Percentiles rank a stretch among this genome's conserved stretches.
phyloP scores from a whole-genome alignment of 2,888 invertebrate genomes.

The Itoplectis maculator region DNA sequence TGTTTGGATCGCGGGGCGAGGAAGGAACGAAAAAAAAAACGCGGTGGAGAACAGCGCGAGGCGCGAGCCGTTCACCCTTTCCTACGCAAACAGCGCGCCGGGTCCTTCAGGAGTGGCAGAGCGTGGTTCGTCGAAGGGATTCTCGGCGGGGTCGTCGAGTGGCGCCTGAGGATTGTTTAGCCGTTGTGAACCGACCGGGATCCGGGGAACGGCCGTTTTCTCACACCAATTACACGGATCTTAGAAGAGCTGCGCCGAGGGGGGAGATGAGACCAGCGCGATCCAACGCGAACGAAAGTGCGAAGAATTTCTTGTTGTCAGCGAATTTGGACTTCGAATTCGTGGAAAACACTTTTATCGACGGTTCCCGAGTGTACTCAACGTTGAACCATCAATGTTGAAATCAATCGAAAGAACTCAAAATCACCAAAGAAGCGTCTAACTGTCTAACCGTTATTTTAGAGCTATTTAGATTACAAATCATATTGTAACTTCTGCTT shows the following conservation, averaged over 20 bases:
- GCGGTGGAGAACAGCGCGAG: conserved; percentile 10
- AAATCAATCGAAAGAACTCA: no score
- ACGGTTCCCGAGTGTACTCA: conserved; percentile 24
- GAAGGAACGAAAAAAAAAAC: conserved; percentile 20
- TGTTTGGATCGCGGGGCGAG: neutral
- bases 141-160: conserved; percentile 63
- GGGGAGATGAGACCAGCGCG: neutral
- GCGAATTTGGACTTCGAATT: conserved; percentile 23
- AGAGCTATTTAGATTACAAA: no score
- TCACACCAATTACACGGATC: conserved; percentile 76
- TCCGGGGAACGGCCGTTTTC: conserved; percentile 62
- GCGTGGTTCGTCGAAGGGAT: conserved; percentile 30
- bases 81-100: conserved; percentile 30
- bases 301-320: conserved; percentile 38
- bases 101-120: conserved; percentile 17
- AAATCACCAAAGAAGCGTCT: no score
- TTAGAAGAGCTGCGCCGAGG: conserved; percentile 65
- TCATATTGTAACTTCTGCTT: no score
- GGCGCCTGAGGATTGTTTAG: conserved; percentile 63
- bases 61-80: conserved; percentile 38
- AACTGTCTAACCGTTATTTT: no score
- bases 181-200: conserved; percentile 59
- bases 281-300: conserved; percentile 34
- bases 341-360: conserved; percentile 40
- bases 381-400: neutral